A percentile compares a stretch with the other conserved stretches of the same genome.
Evolutionary conservation across 1,140 invertebrate genomes (phyloP).

Genomic region (Alviniconcha marisindica): DNA sequence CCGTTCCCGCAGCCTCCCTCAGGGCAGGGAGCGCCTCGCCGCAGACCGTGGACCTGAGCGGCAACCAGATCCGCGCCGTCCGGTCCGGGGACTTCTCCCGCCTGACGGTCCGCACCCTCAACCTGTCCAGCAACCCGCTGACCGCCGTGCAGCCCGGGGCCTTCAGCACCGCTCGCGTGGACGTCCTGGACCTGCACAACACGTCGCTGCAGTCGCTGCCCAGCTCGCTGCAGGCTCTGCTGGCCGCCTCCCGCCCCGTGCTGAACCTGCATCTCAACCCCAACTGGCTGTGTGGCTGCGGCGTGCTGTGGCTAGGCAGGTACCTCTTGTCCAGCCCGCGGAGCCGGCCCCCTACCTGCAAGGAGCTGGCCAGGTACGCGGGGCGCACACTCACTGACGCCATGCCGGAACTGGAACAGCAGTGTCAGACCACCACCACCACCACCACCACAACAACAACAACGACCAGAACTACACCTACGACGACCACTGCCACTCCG

Average conservation of each 20-base stretch:
- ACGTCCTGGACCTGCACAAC: conserved; percentile 32
- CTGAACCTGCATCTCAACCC: conserved; percentile 21
- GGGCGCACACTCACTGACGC: conserved; percentile 6
- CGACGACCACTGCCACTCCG: conserved; percentile 12
- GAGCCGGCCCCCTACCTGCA: conserved; percentile 38
- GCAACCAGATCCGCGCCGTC: conserved; percentile 29
- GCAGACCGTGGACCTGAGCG: conserved; percentile 37
- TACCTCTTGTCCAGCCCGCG: conserved; percentile 13
- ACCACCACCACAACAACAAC: conserved; percentile 36
- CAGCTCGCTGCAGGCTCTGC: conserved; percentile 1
- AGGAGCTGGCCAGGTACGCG: neutral
- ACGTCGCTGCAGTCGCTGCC: conserved; percentile 24
- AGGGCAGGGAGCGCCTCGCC: neutral
- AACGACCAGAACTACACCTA: conserved; percentile 30
- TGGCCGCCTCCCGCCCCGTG: neutral
- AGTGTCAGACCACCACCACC: conserved; percentile 39
- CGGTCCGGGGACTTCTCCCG: conserved; percentile 36
- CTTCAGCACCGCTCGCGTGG: neutral
- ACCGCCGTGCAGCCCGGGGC: conserved; percentile 21
- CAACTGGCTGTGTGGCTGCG: conserved; percentile 25
- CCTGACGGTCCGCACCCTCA: conserved; percentile 28
- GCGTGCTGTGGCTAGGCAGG: conserved; percentile 32
- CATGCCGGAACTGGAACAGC: conserved; percentile 31
- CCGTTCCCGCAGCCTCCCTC: conserved; percentile 48
- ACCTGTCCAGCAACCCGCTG: conserved; percentile 30